phyloP scores from a whole-genome alignment of 2,797 vertebrate species.

The Esox masquinongy region DNA sequence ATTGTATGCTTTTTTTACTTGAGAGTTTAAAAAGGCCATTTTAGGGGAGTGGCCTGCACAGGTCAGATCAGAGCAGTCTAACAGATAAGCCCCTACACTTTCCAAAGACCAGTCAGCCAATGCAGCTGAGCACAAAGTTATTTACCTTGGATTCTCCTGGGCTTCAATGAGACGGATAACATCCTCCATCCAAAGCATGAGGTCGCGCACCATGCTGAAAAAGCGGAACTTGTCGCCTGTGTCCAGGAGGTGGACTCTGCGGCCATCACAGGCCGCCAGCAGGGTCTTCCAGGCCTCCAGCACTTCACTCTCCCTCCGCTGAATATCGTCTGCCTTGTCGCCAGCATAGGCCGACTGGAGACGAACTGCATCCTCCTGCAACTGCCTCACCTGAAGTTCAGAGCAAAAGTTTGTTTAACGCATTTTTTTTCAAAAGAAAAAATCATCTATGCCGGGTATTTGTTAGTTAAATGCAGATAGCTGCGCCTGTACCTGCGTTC shows the following conservation, averaged over 20 bases:
- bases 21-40: too few relatives aligned
- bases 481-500: slow-evolving; percentile 84
- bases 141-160: slow-evolving; percentile 75
- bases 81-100: too few relatives aligned
- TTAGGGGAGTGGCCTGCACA: too few relatives aligned
- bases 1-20: too few relatives aligned
- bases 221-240: slow-evolving; percentile 93
- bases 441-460: too few relatives aligned
- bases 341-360: slow-evolving; percentile 93
- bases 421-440: neutral
- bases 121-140: neutral
- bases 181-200: slow-evolving; percentile 98
- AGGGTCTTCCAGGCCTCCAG: slow-evolving; percentile 94
- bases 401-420: neutral
- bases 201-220: slow-evolving; percentile 94
- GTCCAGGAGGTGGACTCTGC: slow-evolving; percentile 84
- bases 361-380: slow-evolving; percentile 91
- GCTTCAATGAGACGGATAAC: slow-evolving; percentile 89
- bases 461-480: neutral
- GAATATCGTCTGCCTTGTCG: slow-evolving; percentile 95
- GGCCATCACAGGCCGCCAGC: slow-evolving; percentile 89
- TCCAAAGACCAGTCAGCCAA: too few relatives aligned
- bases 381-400: slow-evolving; percentile 84
- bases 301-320: slow-evolving; percentile 91
- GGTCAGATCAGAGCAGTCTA: too few relatives aligned